Conservation (phyloP, 2,888 invertebrate species). For the Liopterus haemorrhoidalis region DNA sequence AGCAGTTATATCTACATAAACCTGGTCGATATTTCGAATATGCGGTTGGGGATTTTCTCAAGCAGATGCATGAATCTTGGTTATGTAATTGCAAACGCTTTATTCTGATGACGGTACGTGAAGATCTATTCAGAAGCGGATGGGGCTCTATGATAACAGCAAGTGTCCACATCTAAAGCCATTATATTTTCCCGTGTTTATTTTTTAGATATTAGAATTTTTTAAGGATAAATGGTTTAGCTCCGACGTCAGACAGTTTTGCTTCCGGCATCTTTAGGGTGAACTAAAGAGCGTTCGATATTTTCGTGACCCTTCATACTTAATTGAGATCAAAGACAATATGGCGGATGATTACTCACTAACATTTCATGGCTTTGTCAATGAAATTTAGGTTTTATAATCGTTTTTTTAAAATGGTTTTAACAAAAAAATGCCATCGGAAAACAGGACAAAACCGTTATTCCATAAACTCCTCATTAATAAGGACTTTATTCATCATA, state of each 20-base stretch:
- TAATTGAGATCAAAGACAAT: too few relatives aligned
- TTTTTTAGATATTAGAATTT: slow-evolving; percentile 31
- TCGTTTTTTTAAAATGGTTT: too few relatives aligned
- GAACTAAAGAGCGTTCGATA: too few relatives aligned
- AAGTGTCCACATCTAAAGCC: slow-evolving; percentile 37
- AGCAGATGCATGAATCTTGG: slow-evolving; percentile 18
- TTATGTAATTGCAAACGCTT: slow-evolving; percentile 32
- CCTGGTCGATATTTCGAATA: slow-evolving; percentile 32
- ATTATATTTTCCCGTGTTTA: slow-evolving; percentile 37
- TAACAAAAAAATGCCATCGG: too few relatives aligned
- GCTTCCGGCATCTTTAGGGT: slow-evolving; percentile 9
- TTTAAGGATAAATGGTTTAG: slow-evolving; percentile 25
- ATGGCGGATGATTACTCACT: too few relatives aligned
- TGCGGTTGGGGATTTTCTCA: slow-evolving; percentile 32
- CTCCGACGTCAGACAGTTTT: slow-evolving; percentile 22
- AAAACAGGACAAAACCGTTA: too few relatives aligned
- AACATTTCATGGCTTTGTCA: too few relatives aligned
- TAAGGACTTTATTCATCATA: too few relatives aligned
- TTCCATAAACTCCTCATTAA: too few relatives aligned
- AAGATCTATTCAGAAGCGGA: slow-evolving; percentile 35
- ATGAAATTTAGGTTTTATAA: too few relatives aligned
- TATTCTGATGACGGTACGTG: slow-evolving; percentile 27
- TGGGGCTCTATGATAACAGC: slow-evolving; percentile 35
- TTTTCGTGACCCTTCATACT: too few relatives aligned
- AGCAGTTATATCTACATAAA: slow-evolving; percentile 44